phyloP scores from a whole-genome alignment of 2,113 vertebrate genomes.

The Columba livia region DNA sequence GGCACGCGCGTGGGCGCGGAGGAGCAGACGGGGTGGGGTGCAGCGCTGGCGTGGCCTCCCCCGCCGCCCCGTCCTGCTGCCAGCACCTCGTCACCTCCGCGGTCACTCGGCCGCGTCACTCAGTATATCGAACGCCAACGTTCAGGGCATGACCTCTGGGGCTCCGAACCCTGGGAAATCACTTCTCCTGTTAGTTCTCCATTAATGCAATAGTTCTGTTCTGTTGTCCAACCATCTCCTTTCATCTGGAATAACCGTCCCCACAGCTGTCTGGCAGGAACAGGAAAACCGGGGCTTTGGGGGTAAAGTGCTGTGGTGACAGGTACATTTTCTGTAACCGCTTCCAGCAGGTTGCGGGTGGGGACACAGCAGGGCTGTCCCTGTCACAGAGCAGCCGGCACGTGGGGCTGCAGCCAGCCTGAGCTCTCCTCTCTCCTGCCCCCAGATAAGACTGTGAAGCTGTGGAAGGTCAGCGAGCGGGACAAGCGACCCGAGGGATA shows the following conservation, averaged over 20 bases:
- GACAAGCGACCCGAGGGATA: constrained; percentile 97
- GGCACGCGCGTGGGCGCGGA: too few relatives aligned
- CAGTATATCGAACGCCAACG: too few relatives aligned
- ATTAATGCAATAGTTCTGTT: too few relatives aligned
- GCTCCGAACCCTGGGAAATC: too few relatives aligned
- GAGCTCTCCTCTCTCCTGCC: neutral
- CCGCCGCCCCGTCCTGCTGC: too few relatives aligned
- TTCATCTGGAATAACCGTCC: neutral
- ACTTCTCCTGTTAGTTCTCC: too few relatives aligned
- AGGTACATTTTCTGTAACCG: fast-evolving
- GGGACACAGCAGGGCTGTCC: neutral
- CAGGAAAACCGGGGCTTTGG: neutral
- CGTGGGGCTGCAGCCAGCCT: neutral
- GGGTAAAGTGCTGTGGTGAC: neutral
- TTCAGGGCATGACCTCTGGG: too few relatives aligned
- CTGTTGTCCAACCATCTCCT: neutral
- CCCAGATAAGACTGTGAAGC: constrained; percentile 97
- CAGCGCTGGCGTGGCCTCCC: too few relatives aligned
- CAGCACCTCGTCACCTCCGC: too few relatives aligned
- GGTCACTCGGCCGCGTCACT: too few relatives aligned
- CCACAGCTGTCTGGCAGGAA: fast-evolving
- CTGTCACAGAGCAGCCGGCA: too few relatives aligned
- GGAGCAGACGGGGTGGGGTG: too few relatives aligned
- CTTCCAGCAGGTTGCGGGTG: fast-evolving
- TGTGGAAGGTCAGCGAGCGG: constrained; percentile 99